Conservation (phyloP, 2,888 invertebrate species). For the Rotaria macrura region DNA sequence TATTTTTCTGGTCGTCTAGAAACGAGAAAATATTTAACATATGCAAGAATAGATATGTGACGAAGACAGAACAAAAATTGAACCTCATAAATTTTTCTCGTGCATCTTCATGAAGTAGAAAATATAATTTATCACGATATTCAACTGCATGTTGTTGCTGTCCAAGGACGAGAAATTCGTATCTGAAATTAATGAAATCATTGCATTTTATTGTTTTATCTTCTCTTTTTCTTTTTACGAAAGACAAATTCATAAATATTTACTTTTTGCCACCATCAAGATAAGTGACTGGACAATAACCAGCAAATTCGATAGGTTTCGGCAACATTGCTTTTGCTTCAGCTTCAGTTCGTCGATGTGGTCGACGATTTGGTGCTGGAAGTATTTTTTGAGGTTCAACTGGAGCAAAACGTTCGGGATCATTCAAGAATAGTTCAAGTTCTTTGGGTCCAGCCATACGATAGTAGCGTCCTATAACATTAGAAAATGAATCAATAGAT, state of each 20-base stretch:
- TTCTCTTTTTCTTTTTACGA: no score
- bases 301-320: conserved; percentile 41
- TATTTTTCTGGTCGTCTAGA: conserved; percentile 43
- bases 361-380: conserved; percentile 40
- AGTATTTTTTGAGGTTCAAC: conserved; percentile 44
- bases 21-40: neutral
- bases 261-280: conserved; percentile 47
- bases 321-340: conserved; percentile 41
- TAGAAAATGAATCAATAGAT: conserved; percentile 35
- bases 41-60: no score
- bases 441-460: conserved; percentile 42
- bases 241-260: no score
- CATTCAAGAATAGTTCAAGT: conserved; percentile 34
- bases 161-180: conserved; percentile 47
- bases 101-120: conserved; percentile 44
- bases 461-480: conserved; percentile 49
- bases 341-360: conserved; percentile 39
- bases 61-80: neutral
- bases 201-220: no score
- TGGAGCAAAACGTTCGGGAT: conserved; percentile 42
- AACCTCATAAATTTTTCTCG: conserved; percentile 48
- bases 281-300: conserved; percentile 50
- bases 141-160: conserved; percentile 43
- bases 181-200: conserved; percentile 35
- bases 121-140: conserved; percentile 44